Percentiles rank a stretch among this genome's conserved stretches.
phyloP scores from a whole-genome alignment of 2,113 vertebrate genomes.

The Polypterus senegalus region DNA sequence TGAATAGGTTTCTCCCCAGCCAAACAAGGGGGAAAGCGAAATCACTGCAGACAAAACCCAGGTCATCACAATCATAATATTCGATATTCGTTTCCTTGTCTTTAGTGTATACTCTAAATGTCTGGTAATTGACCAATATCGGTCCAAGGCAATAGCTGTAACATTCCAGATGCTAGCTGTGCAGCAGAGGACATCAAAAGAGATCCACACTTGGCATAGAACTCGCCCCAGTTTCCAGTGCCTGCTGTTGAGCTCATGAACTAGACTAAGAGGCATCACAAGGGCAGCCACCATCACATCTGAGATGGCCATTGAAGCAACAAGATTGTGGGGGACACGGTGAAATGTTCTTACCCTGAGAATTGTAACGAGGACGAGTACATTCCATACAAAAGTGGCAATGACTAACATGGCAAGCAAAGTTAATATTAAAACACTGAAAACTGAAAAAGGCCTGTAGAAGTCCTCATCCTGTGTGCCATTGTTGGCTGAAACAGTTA shows the following conservation, averaged over 20 bases:
- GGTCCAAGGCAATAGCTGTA: slow-evolving; percentile 84
- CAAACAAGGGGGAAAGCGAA: slow-evolving; percentile 79
- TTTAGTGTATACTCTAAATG: slow-evolving; percentile 86
- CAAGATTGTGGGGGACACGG: slow-evolving; percentile 87
- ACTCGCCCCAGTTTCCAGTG: slow-evolving; percentile 75
- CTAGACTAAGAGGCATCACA: slow-evolving; percentile 89
- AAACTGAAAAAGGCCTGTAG: slow-evolving; percentile 57
- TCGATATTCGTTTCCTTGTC: slow-evolving; percentile 71
- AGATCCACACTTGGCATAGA: slow-evolving; percentile 86
- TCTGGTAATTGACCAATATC: slow-evolving; percentile 92
- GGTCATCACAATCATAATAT: slow-evolving; percentile 79
- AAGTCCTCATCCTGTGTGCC: slow-evolving; percentile 35
- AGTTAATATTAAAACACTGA: slow-evolving; percentile 68
- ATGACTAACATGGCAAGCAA: slow-evolving; percentile 72
- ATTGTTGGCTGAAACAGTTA: slow-evolving; percentile 13
- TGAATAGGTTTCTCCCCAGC: slow-evolving; percentile 87
- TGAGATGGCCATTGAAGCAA: slow-evolving; percentile 85
- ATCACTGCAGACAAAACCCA: slow-evolving; percentile 82
- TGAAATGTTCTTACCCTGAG: slow-evolving; percentile 82
- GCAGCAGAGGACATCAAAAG: slow-evolving; percentile 88
- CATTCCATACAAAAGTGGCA: slow-evolving; percentile 87
- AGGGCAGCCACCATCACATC: slow-evolving; percentile 87
- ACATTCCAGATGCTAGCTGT: slow-evolving; percentile 98
- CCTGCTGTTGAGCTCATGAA: slow-evolving; percentile 69
- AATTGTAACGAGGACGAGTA: slow-evolving; percentile 83